phyloP scores from a whole-genome alignment of 2,113 vertebrate species.

The Geothlypis trichas region DNA sequence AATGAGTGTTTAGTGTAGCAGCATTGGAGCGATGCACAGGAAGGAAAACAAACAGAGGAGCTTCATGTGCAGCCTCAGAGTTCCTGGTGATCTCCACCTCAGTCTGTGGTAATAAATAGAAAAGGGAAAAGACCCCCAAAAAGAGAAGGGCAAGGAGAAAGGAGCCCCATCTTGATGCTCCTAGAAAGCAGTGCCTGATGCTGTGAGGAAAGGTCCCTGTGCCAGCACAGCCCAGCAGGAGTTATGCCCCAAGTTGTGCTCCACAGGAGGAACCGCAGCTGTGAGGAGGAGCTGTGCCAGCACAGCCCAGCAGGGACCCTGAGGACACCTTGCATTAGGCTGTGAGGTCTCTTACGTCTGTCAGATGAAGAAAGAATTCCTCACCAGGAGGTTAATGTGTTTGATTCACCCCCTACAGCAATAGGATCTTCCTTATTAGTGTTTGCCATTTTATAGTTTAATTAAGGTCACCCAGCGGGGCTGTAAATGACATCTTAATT shows the following conservation, averaged over 20 bases:
- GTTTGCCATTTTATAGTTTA: slow-evolving; percentile 46
- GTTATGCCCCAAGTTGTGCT: rapidly evolving
- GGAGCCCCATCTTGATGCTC: not conserved
- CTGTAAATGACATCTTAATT: slow-evolving; percentile 67
- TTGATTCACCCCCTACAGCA: slow-evolving; percentile 7
- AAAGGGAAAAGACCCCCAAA: not conserved
- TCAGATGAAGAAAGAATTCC: not conserved
- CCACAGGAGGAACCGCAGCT: not conserved
- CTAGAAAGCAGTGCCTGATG: not conserved
- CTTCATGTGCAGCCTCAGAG: not conserved
- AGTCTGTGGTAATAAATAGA: not conserved
- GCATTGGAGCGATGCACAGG: not conserved
- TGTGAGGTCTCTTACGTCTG: not conserved
- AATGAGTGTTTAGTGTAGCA: not conserved
- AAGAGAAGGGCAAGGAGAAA: not conserved
- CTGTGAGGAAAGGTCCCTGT: not conserved
- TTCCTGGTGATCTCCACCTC: not conserved
- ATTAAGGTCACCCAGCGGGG: slow-evolving; percentile 57
- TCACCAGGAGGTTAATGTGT: slow-evolving; percentile 10
- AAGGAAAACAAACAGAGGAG: not conserved
- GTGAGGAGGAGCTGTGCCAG: not conserved
- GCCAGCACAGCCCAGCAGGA: not conserved
- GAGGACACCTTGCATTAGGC: not conserved
- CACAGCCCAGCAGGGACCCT: not conserved
- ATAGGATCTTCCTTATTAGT: slow-evolving; percentile 48